A percentile compares a stretch with the other conserved stretches of the same genome.
Evolutionary conservation across 2,113 vertebrate genomes (phyloP).

Genomic region (Mormyrus lacerda): DNA sequence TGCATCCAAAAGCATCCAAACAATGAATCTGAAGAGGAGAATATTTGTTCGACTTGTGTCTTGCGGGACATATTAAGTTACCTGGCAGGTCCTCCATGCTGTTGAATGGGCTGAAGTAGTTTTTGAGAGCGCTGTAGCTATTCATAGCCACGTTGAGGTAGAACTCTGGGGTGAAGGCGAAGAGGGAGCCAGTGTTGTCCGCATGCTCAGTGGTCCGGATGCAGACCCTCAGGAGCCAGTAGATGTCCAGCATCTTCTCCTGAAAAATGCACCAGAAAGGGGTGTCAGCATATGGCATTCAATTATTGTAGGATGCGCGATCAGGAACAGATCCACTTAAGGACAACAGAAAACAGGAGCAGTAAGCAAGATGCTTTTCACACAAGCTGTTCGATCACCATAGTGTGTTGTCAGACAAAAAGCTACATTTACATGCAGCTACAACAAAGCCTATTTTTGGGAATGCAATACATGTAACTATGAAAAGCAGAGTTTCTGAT

Average conservation of each 20-base stretch:
- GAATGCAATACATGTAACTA: not conserved
- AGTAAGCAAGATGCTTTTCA: not conserved
- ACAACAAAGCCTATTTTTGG: not conserved
- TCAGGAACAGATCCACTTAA: not conserved
- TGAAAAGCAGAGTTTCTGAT: not conserved
- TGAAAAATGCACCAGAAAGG: constrained; percentile 37
- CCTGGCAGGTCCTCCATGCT: constrained; percentile 93
- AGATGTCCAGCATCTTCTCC: constrained; percentile 97
- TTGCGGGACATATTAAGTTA: constrained; percentile 32
- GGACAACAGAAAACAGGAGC: not conserved
- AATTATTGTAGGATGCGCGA: not conserved
- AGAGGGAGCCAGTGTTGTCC: constrained; percentile 75
- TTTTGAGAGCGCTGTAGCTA: constrained; percentile 94
- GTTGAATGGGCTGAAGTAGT: constrained; percentile 91
- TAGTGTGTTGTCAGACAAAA: not conserved
- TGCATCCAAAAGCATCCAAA: not conserved
- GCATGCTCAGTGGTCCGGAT: constrained; percentile 83
- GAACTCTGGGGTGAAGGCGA: constrained; percentile 91
- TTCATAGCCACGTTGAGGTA: constrained; percentile 98
- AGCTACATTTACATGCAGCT: not conserved
- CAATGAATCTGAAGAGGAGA: not conserved
- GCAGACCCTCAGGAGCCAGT: constrained; percentile 88
- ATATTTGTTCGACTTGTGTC: not conserved
- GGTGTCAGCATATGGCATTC: not conserved
- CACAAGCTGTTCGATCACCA: not conserved